Evolutionary conservation across 2,113 vertebrate species (phyloP), one percentile per base, ranked within the genome.

Genomic region (Climacteris rufus): DNA sequence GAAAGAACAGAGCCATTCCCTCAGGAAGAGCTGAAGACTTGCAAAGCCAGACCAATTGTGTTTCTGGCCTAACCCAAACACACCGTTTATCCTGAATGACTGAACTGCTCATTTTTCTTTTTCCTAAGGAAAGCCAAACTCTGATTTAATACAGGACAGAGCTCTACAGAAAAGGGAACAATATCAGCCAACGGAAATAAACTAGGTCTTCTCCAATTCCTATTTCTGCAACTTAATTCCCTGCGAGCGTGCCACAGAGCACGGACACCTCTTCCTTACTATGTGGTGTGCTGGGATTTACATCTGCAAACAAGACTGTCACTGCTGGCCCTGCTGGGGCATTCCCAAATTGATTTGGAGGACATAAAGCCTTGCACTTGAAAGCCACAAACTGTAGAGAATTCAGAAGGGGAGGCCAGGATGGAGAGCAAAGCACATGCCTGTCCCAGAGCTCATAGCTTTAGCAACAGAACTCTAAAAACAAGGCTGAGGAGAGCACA

Each of bases 191-290:
- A 87, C 93, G 68, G 93, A 90, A 90, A 83, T 5, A 97, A 95
- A 95, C 66, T 96, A 94, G 94, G 95, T 94, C 95, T 96, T 56
- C 88, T 89, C 70, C 64, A 80, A 90, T 35, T 72, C 95, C 92
- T 93, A 53, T 85, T 93, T 86, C 94, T 89, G 95, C 56, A 31
- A 9, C 66, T 11, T 65, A 94, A 91, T 74, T 94, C 93, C 93
- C 92, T 54, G 13, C 1, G 93, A 90, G 88, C 6, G 0, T 3
- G 25, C 79, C 45, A 53, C 1, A 1, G 69, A 61, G 42, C 57
- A 33, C 11, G 2, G 81, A 17, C 87, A 80, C 54, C 72, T 81
- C 83, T n/a, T 87, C 85, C 6, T 23, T 13, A 13, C 87, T 44
- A 37, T 6, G 61, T 10, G 42, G 25, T 4, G 42, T 76, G 64